Evolutionary conservation across 1,140 invertebrate genomes (phyloP).

Genomic region (Heterodera carotae): DNA sequence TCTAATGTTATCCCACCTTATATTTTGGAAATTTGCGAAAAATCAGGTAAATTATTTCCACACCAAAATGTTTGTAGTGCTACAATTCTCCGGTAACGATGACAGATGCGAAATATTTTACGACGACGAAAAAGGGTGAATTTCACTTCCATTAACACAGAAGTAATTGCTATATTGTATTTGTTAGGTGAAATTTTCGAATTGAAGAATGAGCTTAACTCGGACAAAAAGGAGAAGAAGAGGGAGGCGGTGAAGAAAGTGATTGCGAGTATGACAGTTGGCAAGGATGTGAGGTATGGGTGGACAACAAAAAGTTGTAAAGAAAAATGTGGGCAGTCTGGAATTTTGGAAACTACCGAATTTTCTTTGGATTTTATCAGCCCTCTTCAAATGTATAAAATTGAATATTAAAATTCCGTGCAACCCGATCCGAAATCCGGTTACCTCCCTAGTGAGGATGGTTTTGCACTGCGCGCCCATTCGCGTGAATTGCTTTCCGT

Average conservation of each 20-base stretch:
- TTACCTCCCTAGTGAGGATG: too few relatives aligned
- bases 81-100: slow-evolving; percentile 69
- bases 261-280: slow-evolving; percentile 99
- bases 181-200: slow-evolving; percentile 87
- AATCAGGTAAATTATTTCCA: too few relatives aligned
- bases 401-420: too few relatives aligned
- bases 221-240: slow-evolving; percentile 99
- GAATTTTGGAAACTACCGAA: too few relatives aligned
- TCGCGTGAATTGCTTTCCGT: slow-evolving; percentile 33
- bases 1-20: not conserved
- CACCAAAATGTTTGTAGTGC: not conserved
- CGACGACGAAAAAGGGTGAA: slow-evolving; percentile 92
- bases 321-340: too few relatives aligned
- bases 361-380: not conserved
- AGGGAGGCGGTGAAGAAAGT: slow-evolving; percentile 99
- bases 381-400: too few relatives aligned
- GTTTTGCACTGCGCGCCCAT: too few relatives aligned
- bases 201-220: slow-evolving; percentile 96
- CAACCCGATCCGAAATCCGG: too few relatives aligned
- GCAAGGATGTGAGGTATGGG: slow-evolving; percentile 74
- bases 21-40: too few relatives aligned
- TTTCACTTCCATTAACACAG: not conserved
- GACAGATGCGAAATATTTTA: slow-evolving; percentile 99
- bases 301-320: too few relatives aligned
- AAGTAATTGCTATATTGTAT: too few relatives aligned